Percentiles rank a stretch among this genome's conserved stretches.
phyloP scores from a whole-genome alignment of 64 coral and sea anemone species.

The Porites lutea region DNA sequence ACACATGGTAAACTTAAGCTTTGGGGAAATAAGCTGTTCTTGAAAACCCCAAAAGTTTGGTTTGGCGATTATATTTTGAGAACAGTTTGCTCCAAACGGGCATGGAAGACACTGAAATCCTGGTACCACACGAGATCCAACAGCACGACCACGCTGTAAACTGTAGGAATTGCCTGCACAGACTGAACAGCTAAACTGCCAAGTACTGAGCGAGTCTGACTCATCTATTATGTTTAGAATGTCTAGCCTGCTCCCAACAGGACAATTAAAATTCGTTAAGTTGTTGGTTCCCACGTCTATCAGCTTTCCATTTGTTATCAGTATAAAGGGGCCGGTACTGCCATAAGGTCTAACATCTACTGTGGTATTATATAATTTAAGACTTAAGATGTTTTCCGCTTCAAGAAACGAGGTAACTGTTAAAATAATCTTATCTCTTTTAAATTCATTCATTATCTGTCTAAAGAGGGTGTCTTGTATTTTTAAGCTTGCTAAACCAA shows the following conservation, averaged over 20 bases:
- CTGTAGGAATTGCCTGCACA: conserved; percentile 8
- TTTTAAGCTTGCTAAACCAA: conserved; percentile 41
- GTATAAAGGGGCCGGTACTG: too few species aligned
- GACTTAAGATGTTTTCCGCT: too few species aligned
- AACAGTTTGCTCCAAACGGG: too few species aligned
- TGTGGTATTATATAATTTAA: too few species aligned
- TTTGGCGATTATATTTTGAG: neutral
- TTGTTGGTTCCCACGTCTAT: too few species aligned
- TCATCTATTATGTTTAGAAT: neutral
- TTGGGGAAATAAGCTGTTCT: neutral
- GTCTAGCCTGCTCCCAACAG: too few species aligned
- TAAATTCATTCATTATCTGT: neutral
- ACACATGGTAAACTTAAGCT: conserved; percentile 57
- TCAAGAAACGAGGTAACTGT: neutral
- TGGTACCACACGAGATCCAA: neutral
- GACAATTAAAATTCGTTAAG: too few species aligned
- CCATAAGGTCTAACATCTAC: too few species aligned
- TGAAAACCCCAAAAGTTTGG: conserved; percentile 65
- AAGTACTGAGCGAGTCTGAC: neutral
- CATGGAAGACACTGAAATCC: neutral
- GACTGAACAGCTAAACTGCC: conserved; percentile 57
- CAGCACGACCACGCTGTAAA: too few species aligned
- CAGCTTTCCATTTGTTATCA: too few species aligned
- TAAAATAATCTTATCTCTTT: too few species aligned
- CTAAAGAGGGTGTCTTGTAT: conserved; percentile 46